Evolutionary conservation across 2,888 invertebrate species (phyloP).

Genomic region (Plagodis dolabraria): DNA sequence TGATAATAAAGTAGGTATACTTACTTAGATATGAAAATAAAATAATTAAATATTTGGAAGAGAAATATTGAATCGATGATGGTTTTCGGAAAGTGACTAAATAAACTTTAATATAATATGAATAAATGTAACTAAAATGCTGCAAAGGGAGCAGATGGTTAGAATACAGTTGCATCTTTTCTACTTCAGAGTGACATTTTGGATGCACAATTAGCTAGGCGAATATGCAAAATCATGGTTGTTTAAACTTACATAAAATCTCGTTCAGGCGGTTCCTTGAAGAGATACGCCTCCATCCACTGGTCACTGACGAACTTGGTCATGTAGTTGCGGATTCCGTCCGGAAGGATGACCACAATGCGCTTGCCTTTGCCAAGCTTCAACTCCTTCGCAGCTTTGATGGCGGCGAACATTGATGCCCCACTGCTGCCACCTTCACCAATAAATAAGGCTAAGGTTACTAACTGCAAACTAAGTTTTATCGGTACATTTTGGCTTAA

Average conservation of each 20-base stretch:
- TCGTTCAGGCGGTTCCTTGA: slow-evolving; percentile 63
- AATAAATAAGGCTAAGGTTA: not conserved
- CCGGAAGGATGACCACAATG: slow-evolving; percentile 93
- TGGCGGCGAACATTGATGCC: slow-evolving; percentile 89
- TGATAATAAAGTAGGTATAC: no score
- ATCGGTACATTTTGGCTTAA: not conserved
- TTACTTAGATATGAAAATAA: no score
- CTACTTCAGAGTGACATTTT: no score
- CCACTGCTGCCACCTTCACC: slow-evolving; percentile 94
- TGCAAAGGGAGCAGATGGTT: no score
- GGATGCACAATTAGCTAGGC: no score
- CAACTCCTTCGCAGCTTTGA: slow-evolving; percentile 88
- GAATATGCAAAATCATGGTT: not conserved
- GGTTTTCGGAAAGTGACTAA: no score
- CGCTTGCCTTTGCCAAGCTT: slow-evolving; percentile 89
- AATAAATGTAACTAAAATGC: no score
- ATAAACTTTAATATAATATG: no score
- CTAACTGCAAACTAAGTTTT: not conserved
- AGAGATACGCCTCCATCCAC: slow-evolving; percentile 95
- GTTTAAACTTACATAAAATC: slow-evolving; percentile 47
- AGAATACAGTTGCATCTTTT: no score
- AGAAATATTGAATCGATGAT: no score
- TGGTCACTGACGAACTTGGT: slow-evolving; percentile 96
- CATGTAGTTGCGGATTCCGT: slow-evolving; percentile 98
- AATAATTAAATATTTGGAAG: no score